Conservation (phyloP, 2,888 invertebrate genomes). For the Rhagophthalmus giganteus region DNA sequence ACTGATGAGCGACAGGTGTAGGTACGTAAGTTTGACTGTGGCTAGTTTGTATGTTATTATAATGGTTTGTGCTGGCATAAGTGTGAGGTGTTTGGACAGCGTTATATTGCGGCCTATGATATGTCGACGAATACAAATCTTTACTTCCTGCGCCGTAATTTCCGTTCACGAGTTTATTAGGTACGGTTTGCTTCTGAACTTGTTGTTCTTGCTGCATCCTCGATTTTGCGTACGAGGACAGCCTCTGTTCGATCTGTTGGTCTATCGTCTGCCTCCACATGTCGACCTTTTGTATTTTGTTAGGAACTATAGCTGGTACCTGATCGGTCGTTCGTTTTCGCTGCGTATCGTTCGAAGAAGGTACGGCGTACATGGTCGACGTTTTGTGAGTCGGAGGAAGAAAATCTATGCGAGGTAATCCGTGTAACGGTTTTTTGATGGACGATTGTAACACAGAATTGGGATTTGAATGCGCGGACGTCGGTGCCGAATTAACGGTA, state of each 20-base stretch:
- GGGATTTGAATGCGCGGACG: constrained; percentile 36
- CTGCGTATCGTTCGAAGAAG: constrained; percentile 36
- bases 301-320: constrained; percentile 48
- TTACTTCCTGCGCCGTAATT: constrained; percentile 35
- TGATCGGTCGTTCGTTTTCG: constrained; percentile 52
- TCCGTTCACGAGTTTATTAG: constrained; percentile 39
- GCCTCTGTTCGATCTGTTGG: constrained; percentile 60
- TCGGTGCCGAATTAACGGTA: constrained; percentile 21
- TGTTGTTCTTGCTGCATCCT: constrained; percentile 35
- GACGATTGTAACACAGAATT: constrained; percentile 13
- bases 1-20: constrained; percentile 46
- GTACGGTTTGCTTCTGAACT: constrained; percentile 25
- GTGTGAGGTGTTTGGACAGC: constrained; percentile 16
- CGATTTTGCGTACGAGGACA: constrained; percentile 51
- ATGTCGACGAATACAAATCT: constrained; percentile 34
- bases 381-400: constrained; percentile 40
- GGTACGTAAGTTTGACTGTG: constrained; percentile 51
- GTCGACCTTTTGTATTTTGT: constrained; percentile 58
- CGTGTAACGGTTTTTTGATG: constrained; percentile 33
- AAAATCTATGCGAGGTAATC: constrained; percentile 43
- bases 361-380: constrained; percentile 32
- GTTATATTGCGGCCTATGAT: constrained; percentile 44
- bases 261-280: constrained; percentile 60
- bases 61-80: constrained; percentile 34
- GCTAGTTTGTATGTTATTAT: constrained; percentile 39